Evolutionary conservation across 2,797 vertebrate genomes (phyloP).

Genomic region (Pelobates cultripes): DNA sequence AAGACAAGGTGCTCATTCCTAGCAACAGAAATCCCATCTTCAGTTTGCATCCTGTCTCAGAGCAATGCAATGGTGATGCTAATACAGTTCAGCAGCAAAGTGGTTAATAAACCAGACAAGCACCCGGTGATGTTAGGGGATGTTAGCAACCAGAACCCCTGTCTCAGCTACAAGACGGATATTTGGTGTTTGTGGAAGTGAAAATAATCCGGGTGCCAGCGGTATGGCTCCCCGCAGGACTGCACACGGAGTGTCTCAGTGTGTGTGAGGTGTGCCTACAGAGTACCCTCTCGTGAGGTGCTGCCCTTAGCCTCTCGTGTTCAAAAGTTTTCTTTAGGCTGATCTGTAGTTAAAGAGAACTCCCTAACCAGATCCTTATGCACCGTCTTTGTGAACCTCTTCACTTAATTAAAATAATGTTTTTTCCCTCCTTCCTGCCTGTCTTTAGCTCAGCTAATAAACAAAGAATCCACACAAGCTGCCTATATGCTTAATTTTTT

Average conservation of each 20-base stretch:
- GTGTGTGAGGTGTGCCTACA: conserved; percentile 41
- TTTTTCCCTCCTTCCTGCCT: neutral
- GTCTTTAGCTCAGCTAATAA: conserved; percentile 16
- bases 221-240: conserved; percentile 48
- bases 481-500: no score
- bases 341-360: conserved; percentile 1
- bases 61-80: no score
- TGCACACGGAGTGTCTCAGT: conserved; percentile 36
- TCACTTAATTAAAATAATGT: conserved; percentile 15
- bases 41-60: no score
- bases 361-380: conserved; percentile 49
- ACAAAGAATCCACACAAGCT: neutral
- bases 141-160: conserved; percentile 45
- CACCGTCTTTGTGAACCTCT: conserved; percentile 26
- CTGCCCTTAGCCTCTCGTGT: conserved; percentile 10
- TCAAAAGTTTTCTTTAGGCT: conserved; percentile 16
- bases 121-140: conserved; percentile 19
- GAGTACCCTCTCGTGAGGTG: conserved; percentile 25
- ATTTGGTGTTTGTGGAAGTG: conserved; percentile 52
- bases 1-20: no score
- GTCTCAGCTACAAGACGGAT: conserved; percentile 45
- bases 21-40: no score
- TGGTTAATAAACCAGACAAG: conserved; percentile 20
- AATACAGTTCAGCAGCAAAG: conserved; percentile 1
- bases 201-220: conserved; percentile 48